Evolutionary conservation across 2,113 vertebrate species (phyloP).

Genomic region (Cavia aperea): DNA sequence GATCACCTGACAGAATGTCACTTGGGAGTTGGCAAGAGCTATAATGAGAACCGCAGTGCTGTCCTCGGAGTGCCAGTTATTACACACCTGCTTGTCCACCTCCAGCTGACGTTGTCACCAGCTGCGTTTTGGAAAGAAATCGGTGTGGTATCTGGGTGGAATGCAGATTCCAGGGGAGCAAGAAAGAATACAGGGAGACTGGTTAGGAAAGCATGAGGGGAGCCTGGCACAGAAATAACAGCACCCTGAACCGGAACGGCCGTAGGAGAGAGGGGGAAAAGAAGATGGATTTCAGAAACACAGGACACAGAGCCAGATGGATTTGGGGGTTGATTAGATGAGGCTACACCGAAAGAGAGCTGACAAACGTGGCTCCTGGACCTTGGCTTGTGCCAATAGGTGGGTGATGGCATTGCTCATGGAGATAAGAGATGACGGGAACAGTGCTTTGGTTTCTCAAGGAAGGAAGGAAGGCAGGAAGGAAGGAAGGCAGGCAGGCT

Average conservation of each 20-base stretch:
- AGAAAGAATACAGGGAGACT: background rate
- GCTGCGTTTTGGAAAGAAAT: background rate
- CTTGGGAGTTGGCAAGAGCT: background rate
- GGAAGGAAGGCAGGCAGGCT: no score
- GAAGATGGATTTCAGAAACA: background rate
- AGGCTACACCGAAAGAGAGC: background rate
- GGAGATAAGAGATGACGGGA: background rate
- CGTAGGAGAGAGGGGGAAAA: background rate
- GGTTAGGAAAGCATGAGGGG: background rate
- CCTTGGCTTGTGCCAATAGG: background rate
- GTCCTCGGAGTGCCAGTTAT: rapidly evolving
- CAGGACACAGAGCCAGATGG: background rate
- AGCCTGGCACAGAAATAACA: background rate
- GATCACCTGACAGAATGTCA: background rate
- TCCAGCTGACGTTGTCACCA: background rate
- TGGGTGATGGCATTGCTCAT: background rate
- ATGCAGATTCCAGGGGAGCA: background rate
- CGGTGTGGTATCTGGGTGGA: background rate
- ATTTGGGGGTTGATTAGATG: background rate
- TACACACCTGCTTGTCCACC: background rate
- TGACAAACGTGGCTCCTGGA: no score
- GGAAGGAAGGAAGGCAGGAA: background rate
- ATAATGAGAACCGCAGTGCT: background rate
- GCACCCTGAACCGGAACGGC: background rate
- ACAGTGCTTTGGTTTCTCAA: background rate